phyloP scores from a whole-genome alignment of 2,113 vertebrate species.

The Anguilla japonica region DNA sequence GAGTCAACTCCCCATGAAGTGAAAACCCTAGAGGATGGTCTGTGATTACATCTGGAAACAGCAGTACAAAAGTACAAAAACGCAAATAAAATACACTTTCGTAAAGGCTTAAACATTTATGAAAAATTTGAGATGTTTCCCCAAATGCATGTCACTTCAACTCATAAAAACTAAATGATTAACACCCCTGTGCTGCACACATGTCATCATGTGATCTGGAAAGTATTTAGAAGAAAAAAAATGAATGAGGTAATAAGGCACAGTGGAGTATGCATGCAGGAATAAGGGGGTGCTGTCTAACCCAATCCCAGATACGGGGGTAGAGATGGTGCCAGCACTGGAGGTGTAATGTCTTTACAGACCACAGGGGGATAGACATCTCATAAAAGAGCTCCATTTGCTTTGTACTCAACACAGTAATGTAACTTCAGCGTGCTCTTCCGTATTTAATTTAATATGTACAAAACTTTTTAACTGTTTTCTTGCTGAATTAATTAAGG shows the following conservation, averaged over 20 bases:
- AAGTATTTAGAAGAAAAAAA: neutral
- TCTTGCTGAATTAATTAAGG: no score
- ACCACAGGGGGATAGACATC: conserved; percentile 40
- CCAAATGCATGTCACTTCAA: neutral
- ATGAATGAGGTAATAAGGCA: neutral
- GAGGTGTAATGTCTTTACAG: conserved; percentile 38
- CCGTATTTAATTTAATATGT: conserved; percentile 50
- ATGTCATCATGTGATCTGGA: neutral
- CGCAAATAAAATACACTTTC: neutral
- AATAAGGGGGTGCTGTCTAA: conserved; percentile 11
- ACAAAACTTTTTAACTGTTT: conserved; percentile 48
- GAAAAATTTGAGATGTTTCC: neutral
- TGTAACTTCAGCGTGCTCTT: conserved; percentile 43
- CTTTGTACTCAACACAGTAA: conserved; percentile 42
- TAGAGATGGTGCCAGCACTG: neutral
- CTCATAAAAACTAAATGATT: neutral
- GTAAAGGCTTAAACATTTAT: neutral
- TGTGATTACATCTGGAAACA: neutral
- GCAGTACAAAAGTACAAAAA: neutral
- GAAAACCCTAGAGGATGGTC: neutral
- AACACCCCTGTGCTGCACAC: neutral
- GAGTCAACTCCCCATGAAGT: neutral
- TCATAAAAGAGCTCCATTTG: conserved; percentile 42
- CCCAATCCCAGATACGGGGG: conserved; percentile 33
- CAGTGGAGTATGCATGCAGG: neutral